Conservation (phyloP, 2,113 vertebrate genomes). For the Pteropus alecto region DNA sequence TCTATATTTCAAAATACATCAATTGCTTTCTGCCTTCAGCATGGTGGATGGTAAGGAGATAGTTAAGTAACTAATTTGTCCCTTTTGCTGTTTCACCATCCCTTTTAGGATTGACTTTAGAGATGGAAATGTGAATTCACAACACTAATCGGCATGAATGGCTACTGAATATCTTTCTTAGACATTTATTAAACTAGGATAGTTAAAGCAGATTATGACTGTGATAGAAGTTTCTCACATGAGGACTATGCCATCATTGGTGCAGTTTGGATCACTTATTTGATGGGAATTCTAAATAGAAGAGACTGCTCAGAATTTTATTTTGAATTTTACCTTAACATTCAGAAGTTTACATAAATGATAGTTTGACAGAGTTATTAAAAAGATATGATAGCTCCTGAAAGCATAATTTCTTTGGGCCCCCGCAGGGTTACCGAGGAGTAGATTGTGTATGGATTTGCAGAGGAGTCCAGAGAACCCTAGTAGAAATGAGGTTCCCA, state of each 20-base stretch:
- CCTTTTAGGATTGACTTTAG: neutral
- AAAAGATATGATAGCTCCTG: neutral
- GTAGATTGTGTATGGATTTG: neutral
- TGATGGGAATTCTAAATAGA: constrained; percentile 49
- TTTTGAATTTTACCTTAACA: neutral
- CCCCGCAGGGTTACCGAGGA: neutral
- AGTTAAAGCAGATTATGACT: neutral
- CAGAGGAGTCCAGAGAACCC: neutral
- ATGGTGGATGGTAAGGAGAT: neutral
- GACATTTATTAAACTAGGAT: neutral
- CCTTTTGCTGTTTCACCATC: neutral
- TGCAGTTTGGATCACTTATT: neutral
- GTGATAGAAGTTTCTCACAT: constrained; percentile 9
- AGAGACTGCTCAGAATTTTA: constrained; percentile 4
- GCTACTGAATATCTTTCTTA: neutral
- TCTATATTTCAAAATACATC: neutral
- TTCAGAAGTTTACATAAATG: constrained; percentile 55
- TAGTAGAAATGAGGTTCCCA: neutral
- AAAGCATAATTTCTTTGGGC: constrained; percentile 42
- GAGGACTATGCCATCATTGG: neutral
- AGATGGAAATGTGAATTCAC: neutral
- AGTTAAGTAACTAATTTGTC: neutral
- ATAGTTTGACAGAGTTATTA: constrained; percentile 42
- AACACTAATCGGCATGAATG: neutral
- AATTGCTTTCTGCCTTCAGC: neutral